These are phyloP conservation scores for Enoplosus armatus DNA, from an alignment of 2,797 vertebrate species.

Conservation along the genomic window DNA sequence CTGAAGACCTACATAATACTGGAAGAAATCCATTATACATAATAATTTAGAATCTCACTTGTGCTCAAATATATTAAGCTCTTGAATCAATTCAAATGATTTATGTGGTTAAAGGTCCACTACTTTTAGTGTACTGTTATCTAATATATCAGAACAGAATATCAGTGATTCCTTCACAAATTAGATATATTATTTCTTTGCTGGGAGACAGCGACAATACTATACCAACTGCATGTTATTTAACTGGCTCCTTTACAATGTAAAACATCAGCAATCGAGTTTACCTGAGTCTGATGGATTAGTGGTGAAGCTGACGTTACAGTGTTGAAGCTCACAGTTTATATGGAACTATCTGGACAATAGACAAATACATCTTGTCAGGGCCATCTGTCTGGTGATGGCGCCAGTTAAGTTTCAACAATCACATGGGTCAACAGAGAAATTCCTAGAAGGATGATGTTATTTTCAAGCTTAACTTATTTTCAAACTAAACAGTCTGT, in stretches of 20 bases:
- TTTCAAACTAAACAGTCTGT: constrained; percentile 20
- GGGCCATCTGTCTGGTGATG: constrained; percentile 43
- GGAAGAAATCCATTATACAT: neutral
- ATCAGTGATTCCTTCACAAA: neutral
- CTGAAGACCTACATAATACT: neutral
- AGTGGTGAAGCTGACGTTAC: constrained; percentile 9
- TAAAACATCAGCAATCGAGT: constrained; percentile 11
- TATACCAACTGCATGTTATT: neutral
- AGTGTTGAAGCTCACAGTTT: constrained; percentile 5
- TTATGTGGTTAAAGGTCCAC: neutral
- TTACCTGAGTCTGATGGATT: constrained; percentile 51
- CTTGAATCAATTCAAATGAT: neutral
- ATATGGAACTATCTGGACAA: constrained; percentile 28
- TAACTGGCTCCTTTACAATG: constrained; percentile 23
- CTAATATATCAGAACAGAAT: neutral
- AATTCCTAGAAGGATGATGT: constrained; percentile 11
- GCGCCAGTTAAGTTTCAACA: constrained; percentile 33
- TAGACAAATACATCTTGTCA: constrained; percentile 41
- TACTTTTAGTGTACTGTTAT: neutral
- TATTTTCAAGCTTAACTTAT: constrained; percentile 26
- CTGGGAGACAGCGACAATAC: neutral
- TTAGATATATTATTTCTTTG: neutral
- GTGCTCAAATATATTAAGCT: neutral
- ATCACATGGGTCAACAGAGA: constrained; percentile 43
- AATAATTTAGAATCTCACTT: neutral